phyloP scores from a whole-genome alignment of 1,140 invertebrate species.

The Bombus turneri region DNA sequence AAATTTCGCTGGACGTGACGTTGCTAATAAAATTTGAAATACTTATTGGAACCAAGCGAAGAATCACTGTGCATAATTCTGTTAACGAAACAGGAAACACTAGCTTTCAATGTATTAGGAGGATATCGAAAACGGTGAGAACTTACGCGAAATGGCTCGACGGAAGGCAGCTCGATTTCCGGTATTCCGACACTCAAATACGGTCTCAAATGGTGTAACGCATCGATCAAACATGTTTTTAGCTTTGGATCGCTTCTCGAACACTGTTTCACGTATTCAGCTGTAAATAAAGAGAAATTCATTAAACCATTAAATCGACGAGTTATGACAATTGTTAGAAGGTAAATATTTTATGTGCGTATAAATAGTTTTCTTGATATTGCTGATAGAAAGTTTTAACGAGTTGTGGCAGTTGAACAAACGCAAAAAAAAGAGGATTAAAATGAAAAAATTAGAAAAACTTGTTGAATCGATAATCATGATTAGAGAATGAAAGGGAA shows the following conservation, averaged over 20 bases:
- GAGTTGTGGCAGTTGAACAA: too few relatives aligned
- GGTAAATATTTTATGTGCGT: background rate
- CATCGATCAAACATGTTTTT: constrained; percentile 84
- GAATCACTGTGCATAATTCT: background rate
- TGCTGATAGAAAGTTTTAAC: background rate
- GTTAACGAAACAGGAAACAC: background rate
- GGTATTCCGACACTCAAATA: constrained; percentile 87
- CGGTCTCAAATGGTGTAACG: constrained; percentile 86
- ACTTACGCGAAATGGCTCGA: constrained; percentile 86
- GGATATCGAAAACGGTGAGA: background rate
- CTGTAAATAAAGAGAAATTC: constrained; percentile 79
- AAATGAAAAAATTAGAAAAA: background rate
- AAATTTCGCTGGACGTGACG: background rate
- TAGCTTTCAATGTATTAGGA: background rate
- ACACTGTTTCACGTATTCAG: constrained; percentile 88
- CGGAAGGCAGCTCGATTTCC: constrained; percentile 87
- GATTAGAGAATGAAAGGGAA: too few relatives aligned
- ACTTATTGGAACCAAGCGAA: background rate
- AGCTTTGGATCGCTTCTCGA: constrained; percentile 85
- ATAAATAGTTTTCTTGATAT: background rate
- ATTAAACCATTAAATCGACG: background rate
- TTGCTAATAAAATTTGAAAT: background rate
- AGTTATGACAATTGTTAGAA: too few relatives aligned
- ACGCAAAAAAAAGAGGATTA: background rate
- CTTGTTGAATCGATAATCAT: too few relatives aligned